phyloP scores from a whole-genome alignment of 53 echinoderm and acorn worm genomes.

The Glandiceps talaboti region DNA sequence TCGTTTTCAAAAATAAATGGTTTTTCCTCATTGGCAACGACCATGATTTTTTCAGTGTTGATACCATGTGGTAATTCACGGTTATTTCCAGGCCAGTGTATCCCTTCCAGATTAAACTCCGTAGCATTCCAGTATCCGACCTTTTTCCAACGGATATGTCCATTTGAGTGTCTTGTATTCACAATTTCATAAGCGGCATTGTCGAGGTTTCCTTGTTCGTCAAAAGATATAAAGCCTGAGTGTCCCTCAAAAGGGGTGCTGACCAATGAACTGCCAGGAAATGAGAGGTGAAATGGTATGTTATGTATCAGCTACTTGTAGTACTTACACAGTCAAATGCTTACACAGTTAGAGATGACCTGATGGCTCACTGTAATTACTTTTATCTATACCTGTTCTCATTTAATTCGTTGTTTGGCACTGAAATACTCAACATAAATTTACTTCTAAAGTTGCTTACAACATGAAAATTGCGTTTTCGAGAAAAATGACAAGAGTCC shows the following conservation, averaged over 20 bases:
- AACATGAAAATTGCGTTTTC: too few relatives aligned
- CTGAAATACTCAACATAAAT: too few relatives aligned
- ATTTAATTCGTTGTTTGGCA: too few relatives aligned
- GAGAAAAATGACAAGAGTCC: too few relatives aligned
- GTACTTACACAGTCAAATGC: too few relatives aligned
- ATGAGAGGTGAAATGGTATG: too few relatives aligned
- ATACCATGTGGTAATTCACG: slow-evolving; percentile 35
- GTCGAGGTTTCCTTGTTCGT: slow-evolving; percentile 29
- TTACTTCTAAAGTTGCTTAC: too few relatives aligned
- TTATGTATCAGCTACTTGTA: too few relatives aligned
- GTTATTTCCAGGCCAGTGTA: slow-evolving; percentile 49
- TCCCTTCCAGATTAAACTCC: slow-evolving; percentile 19
- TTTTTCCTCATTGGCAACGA: slow-evolving; percentile 41
- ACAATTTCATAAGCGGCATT: slow-evolving; percentile 29
- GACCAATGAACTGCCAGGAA: slow-evolving; percentile 22
- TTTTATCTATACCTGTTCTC: too few relatives aligned
- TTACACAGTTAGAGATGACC: too few relatives aligned
- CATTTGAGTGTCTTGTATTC: slow-evolving; percentile 20
- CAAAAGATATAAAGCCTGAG: slow-evolving; percentile 22
- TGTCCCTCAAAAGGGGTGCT: slow-evolving; percentile 30
- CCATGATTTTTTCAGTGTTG: slow-evolving; percentile 35
- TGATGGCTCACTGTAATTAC: too few relatives aligned
- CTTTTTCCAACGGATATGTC: slow-evolving; percentile 22
- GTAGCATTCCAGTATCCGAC: slow-evolving; percentile 37
- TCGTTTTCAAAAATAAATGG: slow-evolving; percentile 35